Evolutionary conservation across 1,140 invertebrate genomes (phyloP).

Genomic region (Dinoponera quadriceps): DNA sequence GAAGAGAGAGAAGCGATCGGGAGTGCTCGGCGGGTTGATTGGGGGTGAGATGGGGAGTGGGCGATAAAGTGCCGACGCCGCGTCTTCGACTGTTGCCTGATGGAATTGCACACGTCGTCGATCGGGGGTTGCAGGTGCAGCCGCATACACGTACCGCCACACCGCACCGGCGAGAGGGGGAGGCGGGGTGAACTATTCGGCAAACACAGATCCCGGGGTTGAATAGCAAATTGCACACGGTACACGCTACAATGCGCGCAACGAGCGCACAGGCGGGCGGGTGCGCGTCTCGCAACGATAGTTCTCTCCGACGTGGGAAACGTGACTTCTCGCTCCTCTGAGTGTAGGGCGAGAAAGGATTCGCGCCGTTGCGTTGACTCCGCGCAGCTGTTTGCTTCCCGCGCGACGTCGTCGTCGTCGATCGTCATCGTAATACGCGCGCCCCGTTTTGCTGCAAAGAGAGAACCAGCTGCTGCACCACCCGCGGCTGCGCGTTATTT

Average conservation of each 20-base stretch:
- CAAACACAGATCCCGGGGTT: conserved; percentile 40
- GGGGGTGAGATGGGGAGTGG: no score
- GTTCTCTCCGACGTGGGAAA: conserved; percentile 11
- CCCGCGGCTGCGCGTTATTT: no score
- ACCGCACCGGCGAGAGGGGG: no score
- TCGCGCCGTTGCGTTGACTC: not conserved
- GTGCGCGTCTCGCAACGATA: not conserved
- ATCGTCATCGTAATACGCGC: not conserved
- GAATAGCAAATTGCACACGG: conserved; percentile 43
- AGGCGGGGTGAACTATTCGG: conserved; percentile 29
- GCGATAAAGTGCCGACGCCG: conserved; percentile 26
- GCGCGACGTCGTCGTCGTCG: not conserved
- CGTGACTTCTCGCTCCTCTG: conserved; percentile 21
- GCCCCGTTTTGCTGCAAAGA: no score
- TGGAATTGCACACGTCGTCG: conserved; percentile 38
- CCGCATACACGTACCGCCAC: not conserved
- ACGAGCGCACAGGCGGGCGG: no score
- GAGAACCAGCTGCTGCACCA: no score
- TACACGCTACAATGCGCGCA: conserved; percentile 39
- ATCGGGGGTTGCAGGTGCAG: not conserved
- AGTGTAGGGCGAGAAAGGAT: not conserved
- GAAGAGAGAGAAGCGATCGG: no score
- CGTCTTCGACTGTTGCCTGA: conserved; percentile 17
- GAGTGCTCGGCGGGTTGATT: no score
- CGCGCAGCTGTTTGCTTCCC: not conserved